Evolutionary conservation across 1,140 invertebrate species (phyloP).

Genomic region (Tachypleus tridentatus): DNA sequence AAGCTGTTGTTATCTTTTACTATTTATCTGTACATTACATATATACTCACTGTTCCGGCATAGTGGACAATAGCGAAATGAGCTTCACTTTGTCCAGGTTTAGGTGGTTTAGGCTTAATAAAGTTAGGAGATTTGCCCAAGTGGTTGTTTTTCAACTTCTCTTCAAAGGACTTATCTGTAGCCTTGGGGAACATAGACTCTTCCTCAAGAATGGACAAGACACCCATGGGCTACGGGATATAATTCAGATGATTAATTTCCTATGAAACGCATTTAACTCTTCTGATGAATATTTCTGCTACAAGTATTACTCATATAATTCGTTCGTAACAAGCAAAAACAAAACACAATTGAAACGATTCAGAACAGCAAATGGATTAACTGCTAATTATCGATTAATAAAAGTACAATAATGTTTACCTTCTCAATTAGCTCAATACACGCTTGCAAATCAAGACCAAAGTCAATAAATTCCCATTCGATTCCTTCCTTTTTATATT

Average conservation of each 20-base stretch:
- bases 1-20: too few relatives aligned
- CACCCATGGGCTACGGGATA: slow-evolving; percentile 85
- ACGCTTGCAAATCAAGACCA: slow-evolving; percentile 43
- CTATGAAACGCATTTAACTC: too few relatives aligned
- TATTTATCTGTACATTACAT: too few relatives aligned
- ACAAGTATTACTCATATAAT: too few relatives aligned
- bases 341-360: too few relatives aligned
- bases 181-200: slow-evolving; percentile 99
- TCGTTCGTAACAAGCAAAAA: too few relatives aligned
- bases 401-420: slow-evolving; percentile 9
- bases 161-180: slow-evolving; percentile 93
- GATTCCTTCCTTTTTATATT: slow-evolving; percentile 45
- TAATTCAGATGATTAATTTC: too few relatives aligned
- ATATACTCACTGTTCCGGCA: slow-evolving; percentile 62
- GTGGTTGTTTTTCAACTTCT: slow-evolving; percentile 96
- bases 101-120: slow-evolving; percentile 84
- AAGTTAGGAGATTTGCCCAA: slow-evolving; percentile 96
- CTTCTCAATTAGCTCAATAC: slow-evolving; percentile 27
- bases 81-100: slow-evolving; percentile 84
- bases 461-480: slow-evolving; percentile 48
- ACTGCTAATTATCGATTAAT: too few relatives aligned
- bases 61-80: slow-evolving; percentile 99
- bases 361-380: too few relatives aligned
- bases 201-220: slow-evolving; percentile 99
- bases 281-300: too few relatives aligned